phyloP scores from a whole-genome alignment of 2,888 invertebrate genomes.

The Eurytoma adleriae region DNA sequence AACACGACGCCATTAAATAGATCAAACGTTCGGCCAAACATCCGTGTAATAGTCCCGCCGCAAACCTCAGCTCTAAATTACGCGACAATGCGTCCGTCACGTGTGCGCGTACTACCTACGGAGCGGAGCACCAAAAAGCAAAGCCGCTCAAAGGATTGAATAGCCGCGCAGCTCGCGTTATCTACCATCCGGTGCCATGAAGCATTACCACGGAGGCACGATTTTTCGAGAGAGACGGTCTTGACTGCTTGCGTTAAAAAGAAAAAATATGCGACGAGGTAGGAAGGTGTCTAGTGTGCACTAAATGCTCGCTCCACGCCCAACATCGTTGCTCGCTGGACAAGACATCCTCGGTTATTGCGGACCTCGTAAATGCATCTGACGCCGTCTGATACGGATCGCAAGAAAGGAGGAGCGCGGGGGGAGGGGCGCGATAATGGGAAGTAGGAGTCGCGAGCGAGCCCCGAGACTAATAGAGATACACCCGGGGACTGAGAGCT shows the following conservation, averaged over 20 bases:
- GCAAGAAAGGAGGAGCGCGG: constrained; percentile 44
- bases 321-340: constrained; percentile 54
- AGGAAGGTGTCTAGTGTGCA: not conserved
- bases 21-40: too few relatives aligned
- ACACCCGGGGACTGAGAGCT: not conserved
- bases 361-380: constrained; percentile 46
- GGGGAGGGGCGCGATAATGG: constrained; percentile 47
- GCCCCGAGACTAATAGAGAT: constrained; percentile 49
- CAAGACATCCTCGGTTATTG: constrained; percentile 30
- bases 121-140: too few relatives aligned
- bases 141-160: too few relatives aligned
- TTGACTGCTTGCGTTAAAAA: not conserved
- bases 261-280: too few relatives aligned
- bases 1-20: too few relatives aligned
- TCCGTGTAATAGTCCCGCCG: too few relatives aligned
- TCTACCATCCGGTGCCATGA: constrained; percentile 35
- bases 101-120: not conserved
- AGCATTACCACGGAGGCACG: constrained; percentile 33
- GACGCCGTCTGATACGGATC: constrained; percentile 41
- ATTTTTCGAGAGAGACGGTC: not conserved
- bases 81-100: constrained; percentile 12
- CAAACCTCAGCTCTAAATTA: not conserved
- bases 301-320: constrained; percentile 41
- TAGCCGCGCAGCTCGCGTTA: not conserved
- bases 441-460: constrained; percentile 33